These are phyloP conservation scores for Calidris pygmaea DNA, from an alignment of 2,113 vertebrate species.

Conservation along the genomic window DNA sequence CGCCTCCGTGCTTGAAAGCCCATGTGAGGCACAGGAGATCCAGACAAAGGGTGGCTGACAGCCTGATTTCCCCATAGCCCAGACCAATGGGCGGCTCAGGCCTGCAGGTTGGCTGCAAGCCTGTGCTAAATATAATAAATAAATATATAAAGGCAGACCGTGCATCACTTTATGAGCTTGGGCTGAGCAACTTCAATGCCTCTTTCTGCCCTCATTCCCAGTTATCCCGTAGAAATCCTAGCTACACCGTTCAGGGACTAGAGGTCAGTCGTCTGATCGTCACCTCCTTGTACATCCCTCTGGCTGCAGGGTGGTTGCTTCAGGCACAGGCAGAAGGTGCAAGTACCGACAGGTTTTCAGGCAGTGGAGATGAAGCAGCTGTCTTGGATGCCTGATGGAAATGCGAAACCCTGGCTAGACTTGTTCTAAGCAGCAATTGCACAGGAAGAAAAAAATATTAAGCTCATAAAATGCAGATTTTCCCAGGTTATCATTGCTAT, in stretches of 20 bases:
- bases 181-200: background rate
- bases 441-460: background rate
- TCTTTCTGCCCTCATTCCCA: background rate
- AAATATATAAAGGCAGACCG: background rate
- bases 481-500: background rate
- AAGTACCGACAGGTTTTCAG: background rate
- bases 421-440: background rate
- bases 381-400: background rate
- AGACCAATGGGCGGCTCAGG: background rate
- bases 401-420: background rate
- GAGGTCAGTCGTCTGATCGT: background rate
- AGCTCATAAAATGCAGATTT: background rate
- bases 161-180: background rate
- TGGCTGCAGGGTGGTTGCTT: background rate
- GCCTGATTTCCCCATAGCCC: background rate
- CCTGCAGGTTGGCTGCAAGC: background rate
- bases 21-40: fast-evolving
- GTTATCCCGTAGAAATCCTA: background rate
- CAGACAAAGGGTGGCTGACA: background rate
- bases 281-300: background rate
- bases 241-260: background rate
- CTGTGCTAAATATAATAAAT: background rate
- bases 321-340: background rate
- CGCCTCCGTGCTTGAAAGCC: background rate
- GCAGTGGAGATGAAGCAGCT: background rate